Evolutionary conservation across 2,888 invertebrate genomes (phyloP).

Genomic region (Agonopterix arenella): DNA sequence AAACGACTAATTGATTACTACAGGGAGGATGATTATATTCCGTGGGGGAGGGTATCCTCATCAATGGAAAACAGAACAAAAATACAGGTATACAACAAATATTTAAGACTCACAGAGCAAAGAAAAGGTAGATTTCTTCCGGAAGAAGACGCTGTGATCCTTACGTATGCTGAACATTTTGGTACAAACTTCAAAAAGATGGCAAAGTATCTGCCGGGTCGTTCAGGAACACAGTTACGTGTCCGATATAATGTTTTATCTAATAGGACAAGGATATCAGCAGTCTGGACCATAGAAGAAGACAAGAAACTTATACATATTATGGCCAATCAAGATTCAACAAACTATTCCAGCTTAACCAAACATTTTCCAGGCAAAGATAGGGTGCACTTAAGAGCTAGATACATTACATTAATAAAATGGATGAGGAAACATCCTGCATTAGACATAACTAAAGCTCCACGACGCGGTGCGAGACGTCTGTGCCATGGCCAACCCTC

Average conservation of each 20-base stretch:
- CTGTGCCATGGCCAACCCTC: slow-evolving; percentile 16
- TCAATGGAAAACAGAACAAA: slow-evolving; percentile 80
- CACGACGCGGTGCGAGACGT: slow-evolving; percentile 23
- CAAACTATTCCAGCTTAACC: slow-evolving; percentile 55
- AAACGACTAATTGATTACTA: slow-evolving; percentile 78
- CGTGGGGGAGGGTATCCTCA: slow-evolving; percentile 83
- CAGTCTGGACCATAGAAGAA: slow-evolving; percentile 78
- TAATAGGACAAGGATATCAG: slow-evolving; percentile 44
- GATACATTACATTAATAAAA: slow-evolving; percentile 56
- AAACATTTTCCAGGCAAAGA: slow-evolving; percentile 52
- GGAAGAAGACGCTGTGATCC: slow-evolving; percentile 81
- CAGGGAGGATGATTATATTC: slow-evolving; percentile 80
- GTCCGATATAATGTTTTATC: slow-evolving; percentile 75
- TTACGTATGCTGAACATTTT: slow-evolving; percentile 78
- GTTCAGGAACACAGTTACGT: slow-evolving; percentile 79
- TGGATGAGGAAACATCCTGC: slow-evolving; percentile 51
- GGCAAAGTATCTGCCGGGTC: slow-evolving; percentile 74
- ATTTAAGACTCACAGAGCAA: slow-evolving; percentile 46
- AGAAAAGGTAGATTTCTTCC: slow-evolving; percentile 79
- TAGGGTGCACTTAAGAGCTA: slow-evolving; percentile 72
- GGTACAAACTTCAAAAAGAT: slow-evolving; percentile 79
- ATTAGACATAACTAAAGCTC: slow-evolving; percentile 23
- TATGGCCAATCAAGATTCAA: slow-evolving; percentile 62
- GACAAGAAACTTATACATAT: slow-evolving; percentile 77
- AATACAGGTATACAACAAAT: slow-evolving; percentile 80